These are phyloP conservation scores for Morone saxatilis DNA, from an alignment of 2,113 vertebrate species.

Conservation along the genomic window DNA sequence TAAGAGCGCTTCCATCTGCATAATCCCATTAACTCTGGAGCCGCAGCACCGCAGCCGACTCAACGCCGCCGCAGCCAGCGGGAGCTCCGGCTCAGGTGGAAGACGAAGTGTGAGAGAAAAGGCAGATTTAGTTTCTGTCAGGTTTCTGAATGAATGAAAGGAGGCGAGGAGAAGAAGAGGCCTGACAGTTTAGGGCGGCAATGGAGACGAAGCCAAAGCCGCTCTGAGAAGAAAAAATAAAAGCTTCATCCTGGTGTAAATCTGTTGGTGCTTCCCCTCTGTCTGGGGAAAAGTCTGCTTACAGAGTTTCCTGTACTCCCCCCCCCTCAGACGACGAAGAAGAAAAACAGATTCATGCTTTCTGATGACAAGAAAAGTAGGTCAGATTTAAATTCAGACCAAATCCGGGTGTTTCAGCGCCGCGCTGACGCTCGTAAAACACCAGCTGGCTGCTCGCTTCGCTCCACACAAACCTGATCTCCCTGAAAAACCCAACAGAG, in stretches of 20 bases:
- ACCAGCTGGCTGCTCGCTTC: not conserved
- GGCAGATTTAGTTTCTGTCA: conserved; percentile 61
- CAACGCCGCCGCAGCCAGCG: conserved; percentile 41
- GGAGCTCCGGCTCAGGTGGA: conserved; percentile 67
- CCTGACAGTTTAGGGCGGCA: conserved; percentile 15
- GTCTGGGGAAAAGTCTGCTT: conserved; percentile 62
- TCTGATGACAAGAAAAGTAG: conserved; percentile 62
- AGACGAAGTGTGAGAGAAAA: conserved; percentile 42
- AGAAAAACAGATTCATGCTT: conserved; percentile 63
- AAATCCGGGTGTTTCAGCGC: conserved; percentile 24
- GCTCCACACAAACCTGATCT: not conserved
- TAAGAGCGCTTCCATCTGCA: conserved; percentile 83
- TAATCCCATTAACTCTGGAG: conserved; percentile 86
- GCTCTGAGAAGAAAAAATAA: conserved; percentile 40
- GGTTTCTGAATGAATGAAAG: conserved; percentile 61
- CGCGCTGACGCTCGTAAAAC: conserved; percentile 24
- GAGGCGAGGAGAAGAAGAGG: conserved; percentile 25
- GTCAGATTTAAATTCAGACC: conserved; percentile 69
- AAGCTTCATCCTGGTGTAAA: conserved; percentile 67
- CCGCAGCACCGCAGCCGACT: conserved; percentile 58
- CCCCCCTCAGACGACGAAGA: not conserved
- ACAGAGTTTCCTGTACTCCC: conserved; percentile 44
- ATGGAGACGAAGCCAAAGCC: conserved; percentile 50
- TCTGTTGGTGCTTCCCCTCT: conserved; percentile 43
- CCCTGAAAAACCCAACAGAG: not conserved